phyloP scores from a whole-genome alignment of 2,113 vertebrate species.

The Nannobrachium achirus region DNA sequence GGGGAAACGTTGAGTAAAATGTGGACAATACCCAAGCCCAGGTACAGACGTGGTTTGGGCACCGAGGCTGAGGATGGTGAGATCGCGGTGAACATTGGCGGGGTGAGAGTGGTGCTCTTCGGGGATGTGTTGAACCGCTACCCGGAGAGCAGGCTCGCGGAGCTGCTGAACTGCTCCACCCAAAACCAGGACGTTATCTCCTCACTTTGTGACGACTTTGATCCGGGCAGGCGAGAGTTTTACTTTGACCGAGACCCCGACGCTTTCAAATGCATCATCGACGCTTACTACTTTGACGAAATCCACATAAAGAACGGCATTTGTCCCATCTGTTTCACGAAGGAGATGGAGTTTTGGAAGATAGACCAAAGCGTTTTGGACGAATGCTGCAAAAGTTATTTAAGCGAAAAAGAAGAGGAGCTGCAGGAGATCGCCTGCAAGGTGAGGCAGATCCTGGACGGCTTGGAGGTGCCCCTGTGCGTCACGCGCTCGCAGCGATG shows the following conservation, averaged over 20 bases:
- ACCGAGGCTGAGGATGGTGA: slow-evolving; percentile 81
- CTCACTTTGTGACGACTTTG: slow-evolving; percentile 96
- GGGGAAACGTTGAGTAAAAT: slow-evolving; percentile 56
- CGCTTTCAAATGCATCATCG: slow-evolving; percentile 93
- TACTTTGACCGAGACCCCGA: slow-evolving; percentile 98
- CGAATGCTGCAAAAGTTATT: slow-evolving; percentile 92
- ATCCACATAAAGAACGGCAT: slow-evolving; percentile 97
- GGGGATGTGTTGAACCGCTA: slow-evolving; percentile 88
- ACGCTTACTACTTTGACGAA: slow-evolving; percentile 94
- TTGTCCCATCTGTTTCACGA: slow-evolving; percentile 96
- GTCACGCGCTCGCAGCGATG: slow-evolving; percentile 84
- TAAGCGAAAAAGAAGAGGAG: slow-evolving; percentile 94
- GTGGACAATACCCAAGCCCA: slow-evolving; percentile 80
- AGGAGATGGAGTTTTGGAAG: slow-evolving; percentile 99
- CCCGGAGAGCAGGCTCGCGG: slow-evolving; percentile 92
- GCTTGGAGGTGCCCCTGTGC: slow-evolving; percentile 83
- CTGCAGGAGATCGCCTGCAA: slow-evolving; percentile 91
- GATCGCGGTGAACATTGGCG: slow-evolving; percentile 94
- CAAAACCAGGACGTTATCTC: slow-evolving; percentile 87
- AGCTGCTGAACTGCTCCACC: slow-evolving; percentile 85
- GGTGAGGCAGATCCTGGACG: slow-evolving; percentile 92
- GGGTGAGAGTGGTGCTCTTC: slow-evolving; percentile 88
- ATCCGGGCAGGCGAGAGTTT: slow-evolving; percentile 90
- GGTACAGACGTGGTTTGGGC: slow-evolving; percentile 74
- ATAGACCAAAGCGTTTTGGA: slow-evolving; percentile 92